A percentile compares a stretch with the other conserved stretches of the same genome.
Conservation (phyloP, 2,797 vertebrate genomes). For the Intellagama lesueurii region DNA sequence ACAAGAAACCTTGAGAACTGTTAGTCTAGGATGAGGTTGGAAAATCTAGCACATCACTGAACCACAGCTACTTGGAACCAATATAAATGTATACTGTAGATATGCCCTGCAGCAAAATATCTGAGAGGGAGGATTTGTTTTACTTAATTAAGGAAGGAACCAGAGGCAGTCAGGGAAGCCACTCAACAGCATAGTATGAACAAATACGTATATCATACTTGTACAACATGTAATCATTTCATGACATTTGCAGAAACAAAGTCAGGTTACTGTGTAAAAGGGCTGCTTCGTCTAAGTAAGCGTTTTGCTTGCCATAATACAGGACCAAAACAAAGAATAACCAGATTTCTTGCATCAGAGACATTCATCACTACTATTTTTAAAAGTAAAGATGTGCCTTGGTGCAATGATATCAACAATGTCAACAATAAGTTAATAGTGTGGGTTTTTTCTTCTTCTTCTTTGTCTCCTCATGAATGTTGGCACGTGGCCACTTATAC, state of each 20-base stretch:
- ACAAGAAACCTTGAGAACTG: not conserved
- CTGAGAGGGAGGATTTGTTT: slow-evolving; percentile 29
- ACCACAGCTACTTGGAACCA: not conserved
- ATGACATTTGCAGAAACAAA: not conserved
- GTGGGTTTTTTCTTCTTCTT: too few relatives aligned
- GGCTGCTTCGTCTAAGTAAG: not conserved
- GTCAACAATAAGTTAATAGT: not conserved
- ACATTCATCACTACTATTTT: too few relatives aligned
- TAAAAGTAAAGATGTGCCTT: not conserved
- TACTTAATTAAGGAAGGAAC: not conserved
- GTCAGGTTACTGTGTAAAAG: not conserved
- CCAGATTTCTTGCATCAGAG: not conserved
- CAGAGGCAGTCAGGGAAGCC: slow-evolving; percentile 40
- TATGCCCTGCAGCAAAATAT: not conserved
- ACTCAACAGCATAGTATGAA: slow-evolving; percentile 53
- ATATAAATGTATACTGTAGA: not conserved
- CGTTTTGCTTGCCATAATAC: not conserved
- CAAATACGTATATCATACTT: slow-evolving; percentile 39
- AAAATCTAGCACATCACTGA: not conserved
- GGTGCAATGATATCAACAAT: not conserved
- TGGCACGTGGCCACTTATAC: not conserved
- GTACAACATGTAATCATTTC: not conserved
- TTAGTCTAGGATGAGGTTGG: too few relatives aligned
- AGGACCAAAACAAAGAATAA: not conserved
- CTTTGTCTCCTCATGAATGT: not conserved